A percentile compares a stretch with the other conserved stretches of the same genome.
These are phyloP conservation scores for Falco punctatus DNA, from an alignment of 2,113 vertebrate genomes.

Conservation along the genomic window DNA sequence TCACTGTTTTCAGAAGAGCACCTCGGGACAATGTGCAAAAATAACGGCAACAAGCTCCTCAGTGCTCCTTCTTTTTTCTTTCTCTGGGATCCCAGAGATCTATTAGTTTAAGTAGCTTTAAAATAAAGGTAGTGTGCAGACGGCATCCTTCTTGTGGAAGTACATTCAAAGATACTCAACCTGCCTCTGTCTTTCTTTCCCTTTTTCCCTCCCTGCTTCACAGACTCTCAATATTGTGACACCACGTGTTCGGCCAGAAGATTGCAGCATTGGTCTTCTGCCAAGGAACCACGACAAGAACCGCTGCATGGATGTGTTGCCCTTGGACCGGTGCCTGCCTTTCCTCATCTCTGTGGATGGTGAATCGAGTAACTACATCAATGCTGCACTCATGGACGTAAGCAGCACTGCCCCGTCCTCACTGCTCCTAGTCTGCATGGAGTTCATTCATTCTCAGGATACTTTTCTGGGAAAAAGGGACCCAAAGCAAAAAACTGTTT, in stretches of 20 bases:
- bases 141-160: no score
- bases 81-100: not conserved
- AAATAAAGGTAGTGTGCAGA: accelerated
- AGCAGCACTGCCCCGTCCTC: constrained; percentile 30
- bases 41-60: not conserved
- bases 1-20: not conserved
- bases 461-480: not conserved
- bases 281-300: constrained; percentile 98
- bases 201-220: not conserved
- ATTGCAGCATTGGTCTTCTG: constrained; percentile 94
- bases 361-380: constrained; percentile 97
- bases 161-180: not conserved
- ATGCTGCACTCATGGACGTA: constrained; percentile 96
- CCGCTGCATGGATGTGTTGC: constrained; percentile 92
- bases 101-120: not conserved
- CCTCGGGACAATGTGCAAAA: not conserved
- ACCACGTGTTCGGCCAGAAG: constrained; percentile 91
- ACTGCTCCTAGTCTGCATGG: accelerated
- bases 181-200: not conserved
- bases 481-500: not conserved
- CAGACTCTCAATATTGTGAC: constrained; percentile 98
- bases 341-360: constrained; percentile 98
- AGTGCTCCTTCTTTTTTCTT: not conserved
- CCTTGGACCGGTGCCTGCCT: constrained; percentile 93
- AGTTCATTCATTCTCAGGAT: accelerated